Conservation (phyloP, 1,140 invertebrate species). For the Bradysia coprophila region DNA sequence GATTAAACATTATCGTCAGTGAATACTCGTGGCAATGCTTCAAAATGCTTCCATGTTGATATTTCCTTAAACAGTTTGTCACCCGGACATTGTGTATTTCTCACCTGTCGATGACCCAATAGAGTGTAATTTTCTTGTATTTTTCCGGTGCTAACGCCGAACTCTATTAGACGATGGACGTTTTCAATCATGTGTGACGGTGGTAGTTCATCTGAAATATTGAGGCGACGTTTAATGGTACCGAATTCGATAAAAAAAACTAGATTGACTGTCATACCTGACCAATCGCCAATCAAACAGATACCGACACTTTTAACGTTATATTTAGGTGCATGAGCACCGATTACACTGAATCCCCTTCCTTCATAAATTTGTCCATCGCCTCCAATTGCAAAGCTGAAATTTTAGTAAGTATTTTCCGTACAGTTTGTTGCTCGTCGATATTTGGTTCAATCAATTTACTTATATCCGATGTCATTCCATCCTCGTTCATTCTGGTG, state of each 20-base stretch:
- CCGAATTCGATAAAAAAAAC: background rate
- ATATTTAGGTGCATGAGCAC: slow-evolving; percentile 48
- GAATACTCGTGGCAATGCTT: background rate
- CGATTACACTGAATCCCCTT: slow-evolving; percentile 48
- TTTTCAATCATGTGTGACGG: slow-evolving; percentile 36
- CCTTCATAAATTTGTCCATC: slow-evolving; percentile 58
- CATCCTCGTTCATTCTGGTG: slow-evolving; percentile 36
- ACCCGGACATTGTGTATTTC: slow-evolving; percentile 49
- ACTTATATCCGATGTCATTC: slow-evolving; percentile 51
- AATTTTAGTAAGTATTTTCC: slow-evolving; percentile 8
- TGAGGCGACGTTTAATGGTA: no score
- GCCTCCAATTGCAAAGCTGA: slow-evolving; percentile 57
- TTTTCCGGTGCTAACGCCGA: slow-evolving; percentile 36
- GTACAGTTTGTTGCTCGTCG: background rate
- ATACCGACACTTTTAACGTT: slow-evolving; percentile 56
- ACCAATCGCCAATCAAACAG: slow-evolving; percentile 48
- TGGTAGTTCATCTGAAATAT: slow-evolving; percentile 31
- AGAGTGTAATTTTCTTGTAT: slow-evolving; percentile 41
- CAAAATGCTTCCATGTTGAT: slow-evolving; percentile 39
- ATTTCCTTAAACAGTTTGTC: slow-evolving; percentile 39
- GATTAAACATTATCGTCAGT: background rate
- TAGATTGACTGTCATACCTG: slow-evolving; percentile 22
- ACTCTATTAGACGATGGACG: slow-evolving; percentile 35
- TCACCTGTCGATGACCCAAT: slow-evolving; percentile 46
- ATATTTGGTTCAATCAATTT: background rate